Conservation (phyloP, 2,797 vertebrate genomes). For the Sebastes iracundus region DNA sequence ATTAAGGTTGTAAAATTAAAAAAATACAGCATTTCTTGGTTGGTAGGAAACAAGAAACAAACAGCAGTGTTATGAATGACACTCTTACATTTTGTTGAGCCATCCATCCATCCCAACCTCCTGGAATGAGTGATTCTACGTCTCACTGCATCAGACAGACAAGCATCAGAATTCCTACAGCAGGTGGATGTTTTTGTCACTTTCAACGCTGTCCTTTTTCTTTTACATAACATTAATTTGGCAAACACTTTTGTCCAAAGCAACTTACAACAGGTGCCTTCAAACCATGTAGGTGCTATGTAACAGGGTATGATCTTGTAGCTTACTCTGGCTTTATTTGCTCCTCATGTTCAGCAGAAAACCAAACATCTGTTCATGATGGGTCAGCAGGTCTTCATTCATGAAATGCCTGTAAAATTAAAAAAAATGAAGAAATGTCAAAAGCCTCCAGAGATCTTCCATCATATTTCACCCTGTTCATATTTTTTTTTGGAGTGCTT, state of each 20-base stretch:
- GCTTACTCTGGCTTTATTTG: neutral
- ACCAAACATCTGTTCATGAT: neutral
- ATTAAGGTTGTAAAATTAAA: too few relatives aligned
- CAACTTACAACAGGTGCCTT: neutral
- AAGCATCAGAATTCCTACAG: neutral
- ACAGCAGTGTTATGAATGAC: too few relatives aligned
- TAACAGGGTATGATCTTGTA: neutral
- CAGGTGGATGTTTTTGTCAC: neutral
- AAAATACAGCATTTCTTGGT: too few relatives aligned
- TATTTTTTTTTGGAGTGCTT: neutral
- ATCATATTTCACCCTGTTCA: neutral
- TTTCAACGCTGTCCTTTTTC: neutral
- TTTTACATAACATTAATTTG: neutral
- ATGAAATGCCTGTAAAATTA: neutral
- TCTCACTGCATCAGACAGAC: neutral
- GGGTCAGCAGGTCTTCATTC: neutral
- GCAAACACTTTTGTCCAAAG: neutral
- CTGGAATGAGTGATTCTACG: too few relatives aligned
- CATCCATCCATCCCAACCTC: too few relatives aligned
- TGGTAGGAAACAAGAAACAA: too few relatives aligned
- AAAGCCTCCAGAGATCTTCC: neutral
- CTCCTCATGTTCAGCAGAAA: neutral
- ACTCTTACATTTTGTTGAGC: too few relatives aligned
- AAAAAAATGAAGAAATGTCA: neutral
- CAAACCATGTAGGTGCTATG: neutral